Evolutionary conservation across 2,888 invertebrate genomes (phyloP).

Genomic region (Harmothoe impar): DNA sequence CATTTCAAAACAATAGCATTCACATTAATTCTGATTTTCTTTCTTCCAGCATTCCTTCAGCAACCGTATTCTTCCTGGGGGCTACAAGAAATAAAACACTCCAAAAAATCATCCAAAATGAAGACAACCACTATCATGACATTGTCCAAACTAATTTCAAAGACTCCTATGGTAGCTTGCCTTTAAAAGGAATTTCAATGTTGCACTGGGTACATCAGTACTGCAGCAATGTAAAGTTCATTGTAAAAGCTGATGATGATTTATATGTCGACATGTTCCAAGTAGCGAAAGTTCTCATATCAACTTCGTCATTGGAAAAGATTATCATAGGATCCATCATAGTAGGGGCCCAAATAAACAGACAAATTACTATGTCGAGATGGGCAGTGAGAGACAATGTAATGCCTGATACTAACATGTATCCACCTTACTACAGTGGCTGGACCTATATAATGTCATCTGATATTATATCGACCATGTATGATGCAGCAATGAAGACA

Average conservation of each 20-base stretch:
- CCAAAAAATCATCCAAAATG: background rate
- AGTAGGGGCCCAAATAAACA: background rate
- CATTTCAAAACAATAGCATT: background rate
- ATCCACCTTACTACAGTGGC: background rate
- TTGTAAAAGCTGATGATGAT: background rate
- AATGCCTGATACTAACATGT: background rate
- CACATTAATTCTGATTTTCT: background rate
- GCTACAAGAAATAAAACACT: background rate
- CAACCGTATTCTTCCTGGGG: background rate
- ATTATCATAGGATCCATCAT: background rate
- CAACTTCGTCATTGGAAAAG: background rate
- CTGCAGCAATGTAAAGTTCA: background rate
- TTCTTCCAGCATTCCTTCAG: background rate
- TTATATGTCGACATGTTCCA: background rate
- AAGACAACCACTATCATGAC: background rate
- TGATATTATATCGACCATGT: background rate
- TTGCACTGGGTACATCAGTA: background rate
- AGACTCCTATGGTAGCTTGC: background rate
- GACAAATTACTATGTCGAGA: background rate
- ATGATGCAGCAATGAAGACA: background rate
- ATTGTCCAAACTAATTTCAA: background rate
- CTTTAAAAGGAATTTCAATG: background rate
- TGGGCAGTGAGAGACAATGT: too few species aligned
- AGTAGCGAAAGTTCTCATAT: background rate
- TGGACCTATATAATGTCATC: background rate